A percentile compares a stretch with the other conserved stretches of the same genome.
Evolutionary conservation across 2,113 vertebrate genomes (phyloP).

Genomic region (Thermophis baileyi): DNA sequence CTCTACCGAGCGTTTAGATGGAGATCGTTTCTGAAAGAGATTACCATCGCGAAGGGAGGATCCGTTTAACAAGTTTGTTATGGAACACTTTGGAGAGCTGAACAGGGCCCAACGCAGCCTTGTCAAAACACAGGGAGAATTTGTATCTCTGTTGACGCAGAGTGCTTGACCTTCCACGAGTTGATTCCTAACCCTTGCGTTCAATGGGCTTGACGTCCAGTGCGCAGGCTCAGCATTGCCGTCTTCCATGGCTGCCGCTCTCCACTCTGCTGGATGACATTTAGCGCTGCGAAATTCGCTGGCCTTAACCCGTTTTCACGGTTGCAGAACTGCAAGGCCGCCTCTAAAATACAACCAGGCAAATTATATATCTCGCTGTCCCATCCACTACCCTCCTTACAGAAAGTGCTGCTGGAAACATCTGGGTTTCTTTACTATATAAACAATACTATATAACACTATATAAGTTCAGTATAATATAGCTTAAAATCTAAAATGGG

Average conservation of each 20-base stretch:
- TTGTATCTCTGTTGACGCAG: not conserved
- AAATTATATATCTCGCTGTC: not conserved
- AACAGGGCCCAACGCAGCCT: not conserved
- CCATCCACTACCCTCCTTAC: not conserved
- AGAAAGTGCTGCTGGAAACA: not conserved
- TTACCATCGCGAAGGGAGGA: not conserved
- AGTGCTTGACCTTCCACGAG: not conserved
- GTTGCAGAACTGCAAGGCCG: not conserved
- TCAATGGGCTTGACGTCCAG: not conserved
- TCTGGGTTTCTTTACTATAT: not conserved
- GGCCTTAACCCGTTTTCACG: not conserved
- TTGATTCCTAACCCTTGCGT: not conserved
- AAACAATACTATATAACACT: too few species aligned
- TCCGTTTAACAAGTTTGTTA: not conserved
- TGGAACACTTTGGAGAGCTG: conserved; percentile 1
- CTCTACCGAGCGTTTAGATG: too few species aligned
- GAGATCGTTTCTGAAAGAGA: not conserved
- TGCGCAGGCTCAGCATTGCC: not conserved
- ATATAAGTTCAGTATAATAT: not conserved
- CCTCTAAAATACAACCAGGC: not conserved
- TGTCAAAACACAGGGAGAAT: not conserved
- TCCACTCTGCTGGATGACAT: too few species aligned
- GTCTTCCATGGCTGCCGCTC: too few species aligned
- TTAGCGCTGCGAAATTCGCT: not conserved
- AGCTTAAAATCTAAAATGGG: not conserved